These are phyloP conservation scores for Heterodera carotae DNA, from an alignment of 1,140 invertebrate species.

Conservation along the genomic window DNA sequence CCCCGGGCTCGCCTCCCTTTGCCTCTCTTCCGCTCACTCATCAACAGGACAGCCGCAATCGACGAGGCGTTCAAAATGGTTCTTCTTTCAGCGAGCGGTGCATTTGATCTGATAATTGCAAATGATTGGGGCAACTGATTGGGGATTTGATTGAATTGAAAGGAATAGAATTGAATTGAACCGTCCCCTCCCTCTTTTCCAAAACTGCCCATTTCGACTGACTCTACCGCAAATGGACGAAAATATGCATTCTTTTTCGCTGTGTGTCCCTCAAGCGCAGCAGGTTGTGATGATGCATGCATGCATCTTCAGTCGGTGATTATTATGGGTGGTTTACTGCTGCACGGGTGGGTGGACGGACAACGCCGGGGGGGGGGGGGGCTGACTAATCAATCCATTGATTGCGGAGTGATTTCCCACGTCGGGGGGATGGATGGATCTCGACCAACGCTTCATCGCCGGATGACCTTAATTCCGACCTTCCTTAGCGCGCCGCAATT, in stretches of 20 bases:
- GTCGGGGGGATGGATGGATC: not conserved
- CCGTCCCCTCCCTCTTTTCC: not conserved
- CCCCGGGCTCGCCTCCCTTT: no score
- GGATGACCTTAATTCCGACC: slow-evolving; percentile 13
- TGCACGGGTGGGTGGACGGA: not conserved
- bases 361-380: no score
- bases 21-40: no score
- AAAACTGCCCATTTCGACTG: not conserved
- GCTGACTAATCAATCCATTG: slow-evolving; percentile 5
- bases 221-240: not conserved
- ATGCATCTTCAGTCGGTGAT: not conserved
- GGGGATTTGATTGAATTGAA: no score
- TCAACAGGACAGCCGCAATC: not conserved
- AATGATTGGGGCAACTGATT: no score
- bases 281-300: not conserved
- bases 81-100: not conserved
- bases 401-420: slow-evolving; percentile 3
- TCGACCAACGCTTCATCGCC: not conserved
- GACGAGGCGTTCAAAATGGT: slow-evolving; percentile 2
- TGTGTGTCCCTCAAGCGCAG: not conserved
- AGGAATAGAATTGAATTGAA: not conserved
- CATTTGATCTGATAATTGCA: not conserved
- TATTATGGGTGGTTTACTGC: not conserved
- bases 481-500: slow-evolving; percentile 16
- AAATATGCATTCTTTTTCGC: not conserved